Percentiles rank a stretch among this genome's conserved stretches.
Evolutionary conservation across 1,140 invertebrate species (phyloP).

Genomic region (Sesamia nonagrioides): DNA sequence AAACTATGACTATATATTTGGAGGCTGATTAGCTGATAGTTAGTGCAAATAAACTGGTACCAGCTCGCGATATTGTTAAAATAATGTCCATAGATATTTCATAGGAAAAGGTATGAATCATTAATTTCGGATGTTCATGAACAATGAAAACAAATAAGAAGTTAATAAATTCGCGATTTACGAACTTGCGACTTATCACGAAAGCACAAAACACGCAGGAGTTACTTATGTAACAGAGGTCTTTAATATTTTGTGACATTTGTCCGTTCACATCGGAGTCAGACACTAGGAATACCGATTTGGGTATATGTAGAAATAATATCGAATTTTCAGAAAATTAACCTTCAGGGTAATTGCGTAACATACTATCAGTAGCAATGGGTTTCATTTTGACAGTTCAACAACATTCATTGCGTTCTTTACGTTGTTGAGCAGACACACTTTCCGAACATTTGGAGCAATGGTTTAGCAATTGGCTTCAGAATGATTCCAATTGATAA

Average conservation of each 20-base stretch:
- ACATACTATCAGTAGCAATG: no score
- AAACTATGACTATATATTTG: neutral
- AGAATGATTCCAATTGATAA: no score
- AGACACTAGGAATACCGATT: neutral
- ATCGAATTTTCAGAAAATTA: neutral
- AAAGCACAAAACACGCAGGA: neutral
- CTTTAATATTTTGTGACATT: neutral
- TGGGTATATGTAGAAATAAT: no score
- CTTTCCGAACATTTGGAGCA: no score
- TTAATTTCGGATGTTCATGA: conserved; percentile 28
- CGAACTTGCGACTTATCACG: conserved; percentile 10
- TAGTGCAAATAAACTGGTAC: conserved; percentile 10
- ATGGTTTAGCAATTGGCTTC: no score
- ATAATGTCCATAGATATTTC: neutral
- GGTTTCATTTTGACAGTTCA: no score
- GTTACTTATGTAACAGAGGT: neutral
- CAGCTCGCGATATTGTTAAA: conserved; percentile 29
- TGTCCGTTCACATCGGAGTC: neutral
- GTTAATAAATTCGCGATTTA: conserved; percentile 36
- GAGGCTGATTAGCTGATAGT: no score
- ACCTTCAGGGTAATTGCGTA: no score
- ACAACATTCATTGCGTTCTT: no score
- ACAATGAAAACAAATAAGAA: neutral
- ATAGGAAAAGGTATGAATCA: conserved; percentile 17
- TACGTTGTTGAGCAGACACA: no score